Percentiles rank a stretch among this genome's conserved stretches.
These are phyloP conservation scores for Cathartes aura DNA, from an alignment of 2,113 vertebrate species.

Conservation along the genomic window DNA sequence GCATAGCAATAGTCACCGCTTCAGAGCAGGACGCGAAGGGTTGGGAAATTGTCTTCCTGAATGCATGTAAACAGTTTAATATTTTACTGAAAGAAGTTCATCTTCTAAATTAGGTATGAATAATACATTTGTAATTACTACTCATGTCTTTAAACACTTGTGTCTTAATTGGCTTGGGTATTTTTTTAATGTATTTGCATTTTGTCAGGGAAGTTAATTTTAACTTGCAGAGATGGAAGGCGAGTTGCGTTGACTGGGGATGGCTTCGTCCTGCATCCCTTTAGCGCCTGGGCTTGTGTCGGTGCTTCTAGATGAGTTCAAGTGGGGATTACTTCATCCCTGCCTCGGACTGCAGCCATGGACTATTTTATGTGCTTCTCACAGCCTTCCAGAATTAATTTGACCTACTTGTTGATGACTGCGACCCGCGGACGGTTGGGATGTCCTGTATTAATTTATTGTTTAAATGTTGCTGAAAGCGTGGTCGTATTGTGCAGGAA, in stretches of 20 bases:
- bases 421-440: not conserved
- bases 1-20: slow-evolving; percentile 64
- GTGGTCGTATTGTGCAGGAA: not conserved
- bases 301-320: not conserved
- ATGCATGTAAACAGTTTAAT: slow-evolving; percentile 86
- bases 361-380: not conserved
- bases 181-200: slow-evolving; percentile 77
- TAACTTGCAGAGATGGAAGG: slow-evolving; percentile 50
- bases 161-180: slow-evolving; percentile 80
- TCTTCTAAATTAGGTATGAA: slow-evolving; percentile 85
- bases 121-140: slow-evolving; percentile 85
- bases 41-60: slow-evolving; percentile 75
- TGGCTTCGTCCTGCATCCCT: not conserved
- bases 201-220: slow-evolving; percentile 75
- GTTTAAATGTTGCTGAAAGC: not conserved
- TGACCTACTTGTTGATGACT: slow-evolving; percentile 2
- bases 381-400: slow-evolving; percentile 13
- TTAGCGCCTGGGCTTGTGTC: not conserved
- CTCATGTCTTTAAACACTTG: slow-evolving; percentile 82
- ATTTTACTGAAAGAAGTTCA: slow-evolving; percentile 82
- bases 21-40: slow-evolving; percentile 47
- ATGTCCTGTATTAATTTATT: slow-evolving; percentile 18
- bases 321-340: not conserved
- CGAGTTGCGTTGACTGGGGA: not conserved
- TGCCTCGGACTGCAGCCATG: not conserved